Evolutionary conservation across 2,797 vertebrate genomes (phyloP).

Genomic region (Leptatherina wallacei): DNA sequence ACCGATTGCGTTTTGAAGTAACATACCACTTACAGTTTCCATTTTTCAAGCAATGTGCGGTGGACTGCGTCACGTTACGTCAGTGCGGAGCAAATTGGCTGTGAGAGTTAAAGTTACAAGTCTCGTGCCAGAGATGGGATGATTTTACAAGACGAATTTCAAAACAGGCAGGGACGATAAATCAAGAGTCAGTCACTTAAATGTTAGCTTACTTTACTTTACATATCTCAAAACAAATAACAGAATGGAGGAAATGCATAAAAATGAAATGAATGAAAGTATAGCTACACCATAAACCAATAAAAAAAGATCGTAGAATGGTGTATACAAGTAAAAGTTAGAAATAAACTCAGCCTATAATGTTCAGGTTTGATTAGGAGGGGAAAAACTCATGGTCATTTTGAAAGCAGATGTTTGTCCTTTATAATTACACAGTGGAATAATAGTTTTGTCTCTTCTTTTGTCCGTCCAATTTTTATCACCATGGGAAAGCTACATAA

Average conservation of each 20-base stretch:
- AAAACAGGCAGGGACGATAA: neutral
- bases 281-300: neutral
- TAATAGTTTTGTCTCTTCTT: neutral
- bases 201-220: neutral
- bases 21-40: neutral
- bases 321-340: neutral
- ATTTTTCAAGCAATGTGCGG: neutral
- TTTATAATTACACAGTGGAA: neutral
- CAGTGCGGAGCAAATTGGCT: conserved; percentile 39
- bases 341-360: neutral
- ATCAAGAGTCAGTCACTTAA: neutral
- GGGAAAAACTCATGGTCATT: neutral
- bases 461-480: neutral
- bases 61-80: conserved; percentile 58
- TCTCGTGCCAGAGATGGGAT: neutral
- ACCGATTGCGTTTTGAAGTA: neutral
- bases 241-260: neutral
- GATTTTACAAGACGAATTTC: neutral
- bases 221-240: neutral
- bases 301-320: neutral
- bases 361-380: neutral
- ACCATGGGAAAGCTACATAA: conserved; percentile 1
- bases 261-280: neutral
- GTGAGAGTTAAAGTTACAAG: conserved; percentile 63
- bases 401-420: neutral